phyloP scores from a whole-genome alignment of 2,113 vertebrate genomes.

The Ceyx margarethae region DNA sequence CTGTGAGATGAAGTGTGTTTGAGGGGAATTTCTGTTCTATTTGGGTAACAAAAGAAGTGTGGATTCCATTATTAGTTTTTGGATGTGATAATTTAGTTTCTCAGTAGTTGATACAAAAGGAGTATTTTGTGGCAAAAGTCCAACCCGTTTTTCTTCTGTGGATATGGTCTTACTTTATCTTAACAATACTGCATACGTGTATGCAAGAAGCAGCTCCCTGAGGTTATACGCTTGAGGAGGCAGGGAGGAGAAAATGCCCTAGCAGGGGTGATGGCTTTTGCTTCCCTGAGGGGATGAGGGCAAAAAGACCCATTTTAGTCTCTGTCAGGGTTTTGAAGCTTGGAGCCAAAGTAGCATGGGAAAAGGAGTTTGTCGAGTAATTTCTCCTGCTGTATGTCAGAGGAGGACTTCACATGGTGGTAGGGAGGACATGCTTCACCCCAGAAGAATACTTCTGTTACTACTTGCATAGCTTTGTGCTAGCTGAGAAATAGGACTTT shows the following conservation, averaged over 20 bases:
- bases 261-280: rapidly evolving
- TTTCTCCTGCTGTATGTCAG: background rate
- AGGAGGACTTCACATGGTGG: background rate
- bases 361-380: background rate
- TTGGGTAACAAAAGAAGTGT: background rate
- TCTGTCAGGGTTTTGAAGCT: background rate
- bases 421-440: background rate
- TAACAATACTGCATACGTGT: background rate
- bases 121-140: background rate
- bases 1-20: background rate
- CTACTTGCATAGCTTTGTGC: background rate
- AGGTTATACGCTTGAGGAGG: background rate
- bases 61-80: background rate
- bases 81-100: background rate
- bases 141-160: background rate
- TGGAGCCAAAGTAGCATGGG: background rate
- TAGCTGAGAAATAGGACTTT: background rate
- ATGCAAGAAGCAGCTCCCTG: background rate
- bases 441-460: background rate
- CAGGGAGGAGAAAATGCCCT: background rate
- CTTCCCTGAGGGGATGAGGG: background rate
- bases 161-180: background rate
- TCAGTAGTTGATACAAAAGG: background rate
- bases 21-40: background rate
- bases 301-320: background rate